A percentile compares a stretch with the other conserved stretches of the same genome.
These are phyloP conservation scores for Leptinotarsa peninsularis DNA, from an alignment of 2,888 invertebrate genomes.

Conservation along the genomic window DNA sequence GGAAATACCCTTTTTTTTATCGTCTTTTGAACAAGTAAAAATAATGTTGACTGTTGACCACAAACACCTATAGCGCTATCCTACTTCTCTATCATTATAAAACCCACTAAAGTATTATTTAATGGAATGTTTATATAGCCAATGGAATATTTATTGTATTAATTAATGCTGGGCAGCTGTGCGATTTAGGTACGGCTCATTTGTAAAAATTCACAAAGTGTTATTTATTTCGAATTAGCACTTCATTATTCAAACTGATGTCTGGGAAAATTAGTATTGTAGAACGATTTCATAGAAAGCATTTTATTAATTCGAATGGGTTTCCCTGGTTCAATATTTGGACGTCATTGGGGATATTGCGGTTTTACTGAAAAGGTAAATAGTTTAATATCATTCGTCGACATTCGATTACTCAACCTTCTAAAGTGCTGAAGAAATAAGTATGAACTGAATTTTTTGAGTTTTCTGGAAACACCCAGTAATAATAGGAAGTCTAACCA, in stretches of 20 bases:
- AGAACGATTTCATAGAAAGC: neutral
- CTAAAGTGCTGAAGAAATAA: too few species aligned
- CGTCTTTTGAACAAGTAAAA: too few species aligned
- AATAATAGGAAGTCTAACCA: too few species aligned
- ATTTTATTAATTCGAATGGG: neutral
- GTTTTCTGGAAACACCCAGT: too few species aligned
- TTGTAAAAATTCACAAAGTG: neutral
- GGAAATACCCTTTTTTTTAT: neutral
- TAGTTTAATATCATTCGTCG: too few species aligned
- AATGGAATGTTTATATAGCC: conserved; percentile 12
- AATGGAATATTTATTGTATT: conserved; percentile 8
- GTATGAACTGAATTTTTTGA: too few species aligned
- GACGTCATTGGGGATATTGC: conserved; percentile 2
- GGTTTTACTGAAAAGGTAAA: neutral
- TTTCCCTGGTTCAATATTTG: neutral
- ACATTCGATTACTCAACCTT: too few species aligned
- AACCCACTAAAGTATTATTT: neutral
- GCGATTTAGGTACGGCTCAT: neutral
- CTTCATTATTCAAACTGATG: neutral
- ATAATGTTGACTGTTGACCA: neutral
- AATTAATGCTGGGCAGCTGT: neutral
- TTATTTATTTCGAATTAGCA: neutral
- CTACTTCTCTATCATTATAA: neutral
- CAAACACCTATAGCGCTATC: neutral
- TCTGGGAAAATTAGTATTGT: neutral